These are phyloP conservation scores for Oenanthe melanoleuca DNA, from an alignment of 2,113 vertebrate genomes.

Conservation along the genomic window DNA sequence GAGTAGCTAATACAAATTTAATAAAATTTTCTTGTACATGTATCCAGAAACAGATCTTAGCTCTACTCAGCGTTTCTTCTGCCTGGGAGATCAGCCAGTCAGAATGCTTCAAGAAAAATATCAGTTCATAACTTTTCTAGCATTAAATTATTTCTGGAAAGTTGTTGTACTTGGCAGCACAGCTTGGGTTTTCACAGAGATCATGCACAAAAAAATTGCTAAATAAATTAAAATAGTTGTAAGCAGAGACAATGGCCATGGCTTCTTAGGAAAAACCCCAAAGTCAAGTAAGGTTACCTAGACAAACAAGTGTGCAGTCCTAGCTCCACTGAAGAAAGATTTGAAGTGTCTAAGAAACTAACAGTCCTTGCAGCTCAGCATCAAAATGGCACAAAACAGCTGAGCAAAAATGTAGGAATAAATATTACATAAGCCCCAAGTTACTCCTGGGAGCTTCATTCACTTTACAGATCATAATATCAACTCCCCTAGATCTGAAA, in stretches of 20 bases:
- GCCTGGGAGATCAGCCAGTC: neutral
- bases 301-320: neutral
- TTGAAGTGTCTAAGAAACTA: slow-evolving; percentile 31
- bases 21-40: neutral
- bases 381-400: slow-evolving; percentile 37
- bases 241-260: neutral
- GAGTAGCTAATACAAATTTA: neutral
- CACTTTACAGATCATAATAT: slow-evolving; percentile 61
- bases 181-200: neutral
- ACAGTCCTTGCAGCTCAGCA: slow-evolving; percentile 2
- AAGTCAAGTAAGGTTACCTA: slow-evolving; percentile 12
- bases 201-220: neutral
- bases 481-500: slow-evolving; percentile 47
- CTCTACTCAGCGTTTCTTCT: neutral
- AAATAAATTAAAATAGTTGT: neutral
- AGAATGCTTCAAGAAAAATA: neutral
- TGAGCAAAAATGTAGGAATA: slow-evolving; percentile 48
- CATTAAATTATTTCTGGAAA: neutral
- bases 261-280: neutral
- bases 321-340: neutral
- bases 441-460: slow-evolving; percentile 53
- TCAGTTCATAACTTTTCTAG: neutral
- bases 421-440: slow-evolving; percentile 48
- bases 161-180: neutral
- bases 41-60: neutral